Evolutionary conservation across 2,113 vertebrate species (phyloP), one percentile per base, ranked within the genome.

Genomic region (Ranitomeya variabilis): DNA sequence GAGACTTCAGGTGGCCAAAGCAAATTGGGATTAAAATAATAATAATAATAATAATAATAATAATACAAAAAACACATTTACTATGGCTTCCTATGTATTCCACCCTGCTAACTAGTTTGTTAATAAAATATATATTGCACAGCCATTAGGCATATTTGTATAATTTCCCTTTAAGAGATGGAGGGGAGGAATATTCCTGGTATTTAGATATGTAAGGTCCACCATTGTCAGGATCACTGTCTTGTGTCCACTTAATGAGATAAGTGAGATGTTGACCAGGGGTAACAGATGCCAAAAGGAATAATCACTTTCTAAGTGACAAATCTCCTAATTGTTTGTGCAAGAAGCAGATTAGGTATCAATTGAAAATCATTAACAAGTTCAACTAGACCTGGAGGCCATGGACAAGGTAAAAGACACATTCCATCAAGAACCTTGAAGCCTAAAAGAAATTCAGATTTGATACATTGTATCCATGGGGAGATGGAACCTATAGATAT

Each of bases 361-460:
- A 74, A 85, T 76, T 85, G 69, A 85, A 85, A 85, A 85, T 85
- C 83, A 74, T 85, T 74, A 73, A 85, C 83, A 85, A 85, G 83
- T 85, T 73, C 82, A 85, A 85, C 69, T 37, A 73, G 83, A 73
- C 83, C 83, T 31, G 14, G 14, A 73, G 83, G 83, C 51, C 8
- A 69, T 71, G 66, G 11, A 52, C 64, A 55, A 71, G n/a, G 12
- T n/a, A 3, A 54, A 15, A n/a, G 51, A 26, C n/a, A 74, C 67
- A 73, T 59, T 26, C n/a, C 51, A 73, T 19, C 66, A 57, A 73
- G 83, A 45, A 52, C 64, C 45, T 83, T 69, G 62, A 21, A 67
- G 54, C 3, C 13, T 52, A 54, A 19, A 69, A 76, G 51, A 7
- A 52, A 52, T 18, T 10, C 16, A 9, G 16, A 11, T 15, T 26